These are phyloP conservation scores for Cygnus buccinator DNA, from an alignment of 2,113 vertebrate species.

Conservation along the genomic window DNA sequence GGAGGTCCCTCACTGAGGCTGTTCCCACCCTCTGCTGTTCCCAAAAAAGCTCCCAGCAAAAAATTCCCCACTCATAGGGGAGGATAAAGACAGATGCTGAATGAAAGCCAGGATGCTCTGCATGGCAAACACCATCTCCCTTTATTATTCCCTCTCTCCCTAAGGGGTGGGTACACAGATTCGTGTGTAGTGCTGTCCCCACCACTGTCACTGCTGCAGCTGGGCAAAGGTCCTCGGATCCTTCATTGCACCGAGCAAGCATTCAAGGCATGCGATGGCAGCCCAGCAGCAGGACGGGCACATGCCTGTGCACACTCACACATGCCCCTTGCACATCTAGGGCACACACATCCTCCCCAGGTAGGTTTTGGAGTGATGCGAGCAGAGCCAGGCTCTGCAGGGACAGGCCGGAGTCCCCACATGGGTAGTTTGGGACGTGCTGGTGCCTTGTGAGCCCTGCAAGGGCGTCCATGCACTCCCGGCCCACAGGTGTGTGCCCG, in stretches of 20 bases:
- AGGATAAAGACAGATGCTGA: too few relatives aligned
- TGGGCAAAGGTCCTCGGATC: neutral
- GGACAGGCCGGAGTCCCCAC: neutral
- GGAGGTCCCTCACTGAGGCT: too few relatives aligned
- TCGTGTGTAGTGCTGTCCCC: too few relatives aligned
- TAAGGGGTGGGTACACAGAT: too few relatives aligned
- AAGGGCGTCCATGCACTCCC: accelerated
- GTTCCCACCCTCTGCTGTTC: too few relatives aligned
- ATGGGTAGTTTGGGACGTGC: neutral
- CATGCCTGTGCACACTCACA: too few relatives aligned
- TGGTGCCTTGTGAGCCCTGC: accelerated
- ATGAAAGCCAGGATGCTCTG: too few relatives aligned
- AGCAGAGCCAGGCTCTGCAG: neutral
- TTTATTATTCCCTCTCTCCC: too few relatives aligned
- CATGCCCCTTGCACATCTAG: accelerated
- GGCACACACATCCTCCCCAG: accelerated
- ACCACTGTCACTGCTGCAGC: neutral
- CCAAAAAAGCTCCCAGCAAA: too few relatives aligned
- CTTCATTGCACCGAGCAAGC: neutral
- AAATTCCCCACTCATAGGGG: too few relatives aligned
- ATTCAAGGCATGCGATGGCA: neutral
- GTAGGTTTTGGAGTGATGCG: neutral
- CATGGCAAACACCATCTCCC: too few relatives aligned
- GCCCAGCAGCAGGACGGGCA: neutral
- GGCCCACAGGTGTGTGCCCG: accelerated